Evolutionary conservation across 2,888 invertebrate species (phyloP).

Genomic region (Drosophila vallismaia): DNA sequence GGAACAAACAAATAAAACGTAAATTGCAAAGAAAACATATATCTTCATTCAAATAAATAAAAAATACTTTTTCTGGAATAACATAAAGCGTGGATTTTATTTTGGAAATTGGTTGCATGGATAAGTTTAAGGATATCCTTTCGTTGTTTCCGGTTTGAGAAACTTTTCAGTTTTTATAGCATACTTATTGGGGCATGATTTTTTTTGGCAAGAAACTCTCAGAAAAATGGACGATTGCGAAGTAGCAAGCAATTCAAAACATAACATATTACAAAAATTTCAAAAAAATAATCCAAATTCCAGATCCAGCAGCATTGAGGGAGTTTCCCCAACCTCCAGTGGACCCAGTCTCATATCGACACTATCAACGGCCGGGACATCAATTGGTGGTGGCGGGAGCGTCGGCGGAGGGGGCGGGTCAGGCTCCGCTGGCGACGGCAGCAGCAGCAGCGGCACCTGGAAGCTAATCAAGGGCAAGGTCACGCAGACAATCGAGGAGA

Average conservation of each 20-base stretch:
- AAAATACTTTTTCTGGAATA: conserved; percentile 83
- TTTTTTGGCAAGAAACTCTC: background rate
- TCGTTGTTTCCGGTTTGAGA: background rate
- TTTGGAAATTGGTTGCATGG: background rate
- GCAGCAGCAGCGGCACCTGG: conserved; percentile 82
- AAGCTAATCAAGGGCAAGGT: conserved; percentile 83
- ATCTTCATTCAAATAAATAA: conserved; percentile 79
- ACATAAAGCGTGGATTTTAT: conserved; percentile 40
- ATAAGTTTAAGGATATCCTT: background rate
- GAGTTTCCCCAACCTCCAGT: conserved; percentile 74
- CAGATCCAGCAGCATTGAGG: conserved; percentile 83
- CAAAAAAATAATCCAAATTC: conserved; percentile 43
- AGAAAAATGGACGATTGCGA: background rate
- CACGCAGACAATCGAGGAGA: conserved; percentile 83
- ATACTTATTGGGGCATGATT: conserved; percentile 8
- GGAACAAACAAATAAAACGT: conserved; percentile 56
- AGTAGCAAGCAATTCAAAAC: conserved; percentile 3
- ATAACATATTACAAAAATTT: background rate
- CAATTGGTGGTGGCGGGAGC: conserved; percentile 36
- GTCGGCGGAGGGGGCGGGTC: conserved; percentile 22
- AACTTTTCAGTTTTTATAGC: conserved; percentile 2
- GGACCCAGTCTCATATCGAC: conserved; percentile 73
- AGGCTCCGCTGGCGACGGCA: conserved; percentile 33
- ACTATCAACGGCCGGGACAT: conserved; percentile 56
- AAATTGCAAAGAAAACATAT: conserved; percentile 61